These are phyloP conservation scores for Eumeta japonica DNA, from an alignment of 1,140 invertebrate species.

Conservation along the genomic window DNA sequence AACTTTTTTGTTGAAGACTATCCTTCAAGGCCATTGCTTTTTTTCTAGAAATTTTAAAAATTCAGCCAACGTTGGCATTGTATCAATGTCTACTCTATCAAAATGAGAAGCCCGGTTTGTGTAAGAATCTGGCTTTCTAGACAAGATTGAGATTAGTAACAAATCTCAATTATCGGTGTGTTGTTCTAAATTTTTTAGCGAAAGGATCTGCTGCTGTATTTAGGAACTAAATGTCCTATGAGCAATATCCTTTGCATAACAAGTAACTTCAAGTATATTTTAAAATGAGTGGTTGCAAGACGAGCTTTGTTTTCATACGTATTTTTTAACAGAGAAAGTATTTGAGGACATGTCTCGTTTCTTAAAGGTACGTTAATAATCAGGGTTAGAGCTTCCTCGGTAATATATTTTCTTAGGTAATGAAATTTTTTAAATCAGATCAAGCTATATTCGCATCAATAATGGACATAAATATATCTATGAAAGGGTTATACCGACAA, in stretches of 20 bases:
- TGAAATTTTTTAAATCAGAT: slow-evolving; percentile 10
- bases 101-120: slow-evolving; percentile 12
- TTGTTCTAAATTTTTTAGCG: slow-evolving; percentile 17
- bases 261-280: slow-evolving; percentile 7
- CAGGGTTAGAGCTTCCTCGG: slow-evolving; percentile 7
- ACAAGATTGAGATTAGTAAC: slow-evolving; percentile 16
- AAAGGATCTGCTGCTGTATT: slow-evolving; percentile 16
- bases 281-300: slow-evolving; percentile 5
- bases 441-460: slow-evolving; percentile 8
- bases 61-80: slow-evolving; percentile 11
- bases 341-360: slow-evolving; percentile 8
- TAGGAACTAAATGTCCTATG: slow-evolving; percentile 13
- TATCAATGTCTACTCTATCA: slow-evolving; percentile 11
- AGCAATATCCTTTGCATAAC: slow-evolving; percentile 9
- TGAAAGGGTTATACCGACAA: slow-evolving; percentile 8
- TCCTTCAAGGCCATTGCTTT: slow-evolving; percentile 15
- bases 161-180: slow-evolving; percentile 15
- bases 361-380: slow-evolving; percentile 11
- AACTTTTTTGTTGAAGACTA: no score
- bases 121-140: slow-evolving; percentile 10
- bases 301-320: slow-evolving; percentile 11
- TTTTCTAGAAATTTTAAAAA: slow-evolving; percentile 15
- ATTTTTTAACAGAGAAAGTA: slow-evolving; percentile 9
- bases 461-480: slow-evolving; percentile 10
- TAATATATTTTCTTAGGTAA: slow-evolving; percentile 11